A percentile compares a stretch with the other conserved stretches of the same genome.
phyloP scores from a whole-genome alignment of 1,140 invertebrate species.

The Diplogasteroides magnus region DNA sequence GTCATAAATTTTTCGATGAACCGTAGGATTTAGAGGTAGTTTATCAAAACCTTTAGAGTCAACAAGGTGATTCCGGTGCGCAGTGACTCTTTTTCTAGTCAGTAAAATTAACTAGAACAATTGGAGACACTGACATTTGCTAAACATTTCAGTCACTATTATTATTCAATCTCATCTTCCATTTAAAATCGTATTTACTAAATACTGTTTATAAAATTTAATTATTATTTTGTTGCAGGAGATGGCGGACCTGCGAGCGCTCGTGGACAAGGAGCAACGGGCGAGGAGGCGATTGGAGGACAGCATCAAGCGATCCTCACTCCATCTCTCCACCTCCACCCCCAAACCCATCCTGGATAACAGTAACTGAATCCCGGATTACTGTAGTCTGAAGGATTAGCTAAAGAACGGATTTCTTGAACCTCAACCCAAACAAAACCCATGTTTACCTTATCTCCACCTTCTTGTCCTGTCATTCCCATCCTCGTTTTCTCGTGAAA shows the following conservation, averaged over 20 bases:
- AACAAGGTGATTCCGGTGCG: too few species aligned
- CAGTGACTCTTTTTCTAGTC: too few species aligned
- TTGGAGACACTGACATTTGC: too few species aligned
- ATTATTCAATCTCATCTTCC: neutral
- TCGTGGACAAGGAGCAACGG: neutral
- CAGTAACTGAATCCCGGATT: neutral
- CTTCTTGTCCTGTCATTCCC: too few species aligned
- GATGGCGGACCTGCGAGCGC: neutral
- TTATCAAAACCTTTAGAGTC: too few species aligned
- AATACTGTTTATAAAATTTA: neutral
- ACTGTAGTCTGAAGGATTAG: too few species aligned
- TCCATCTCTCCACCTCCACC: neutral
- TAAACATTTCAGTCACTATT: too few species aligned
- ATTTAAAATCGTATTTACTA: neutral
- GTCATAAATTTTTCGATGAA: conserved; percentile 26
- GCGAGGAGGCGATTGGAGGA: neutral
- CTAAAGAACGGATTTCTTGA: too few species aligned
- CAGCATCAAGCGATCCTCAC: neutral
- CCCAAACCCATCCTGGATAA: neutral
- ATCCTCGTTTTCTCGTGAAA: too few species aligned
- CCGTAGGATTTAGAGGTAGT: conserved; percentile 1
- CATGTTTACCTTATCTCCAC: too few species aligned
- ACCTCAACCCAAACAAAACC: too few species aligned
- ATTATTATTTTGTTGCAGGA: neutral
- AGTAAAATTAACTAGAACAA: too few species aligned